Conservation (phyloP, 2,113 vertebrate species). For the Bos indicus region DNA sequence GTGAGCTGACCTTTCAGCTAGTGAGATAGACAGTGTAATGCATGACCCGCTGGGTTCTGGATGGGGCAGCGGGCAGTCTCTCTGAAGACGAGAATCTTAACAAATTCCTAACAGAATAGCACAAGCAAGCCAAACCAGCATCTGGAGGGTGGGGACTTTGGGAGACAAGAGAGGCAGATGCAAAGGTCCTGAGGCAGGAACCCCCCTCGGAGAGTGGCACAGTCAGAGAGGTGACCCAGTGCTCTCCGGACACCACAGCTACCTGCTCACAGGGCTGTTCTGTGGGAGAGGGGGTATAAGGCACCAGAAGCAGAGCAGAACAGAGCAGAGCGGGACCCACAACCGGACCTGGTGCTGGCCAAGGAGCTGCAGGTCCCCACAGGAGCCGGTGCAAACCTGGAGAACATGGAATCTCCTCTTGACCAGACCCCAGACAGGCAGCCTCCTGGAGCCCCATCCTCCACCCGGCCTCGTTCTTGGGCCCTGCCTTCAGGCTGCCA, state of each 20-base stretch:
- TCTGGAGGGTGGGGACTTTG: not conserved
- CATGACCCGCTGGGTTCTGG: fast-evolving
- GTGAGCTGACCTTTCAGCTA: fast-evolving
- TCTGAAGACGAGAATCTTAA: not conserved
- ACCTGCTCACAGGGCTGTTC: not conserved
- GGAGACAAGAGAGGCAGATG: too few relatives aligned
- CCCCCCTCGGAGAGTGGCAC: not conserved
- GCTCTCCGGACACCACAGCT: too few relatives aligned
- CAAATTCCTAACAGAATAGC: not conserved
- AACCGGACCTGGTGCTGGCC: fast-evolving
- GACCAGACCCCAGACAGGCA: fast-evolving
- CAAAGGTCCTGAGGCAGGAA: not conserved
- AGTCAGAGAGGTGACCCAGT: too few relatives aligned
- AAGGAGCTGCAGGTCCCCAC: not conserved
- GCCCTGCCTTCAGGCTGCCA: not conserved
- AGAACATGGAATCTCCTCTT: not conserved
- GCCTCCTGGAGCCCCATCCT: not conserved
- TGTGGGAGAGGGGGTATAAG: not conserved
- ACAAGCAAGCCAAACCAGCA: fast-evolving
- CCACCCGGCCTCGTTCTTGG: fast-evolving
- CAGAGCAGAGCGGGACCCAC: fast-evolving
- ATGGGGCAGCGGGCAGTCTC: not conserved
- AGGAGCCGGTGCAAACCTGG: too few relatives aligned
- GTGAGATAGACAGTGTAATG: not conserved
- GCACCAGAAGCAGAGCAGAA: not conserved